phyloP scores from a whole-genome alignment of 2,113 vertebrate genomes.

The Gobio gobio region DNA sequence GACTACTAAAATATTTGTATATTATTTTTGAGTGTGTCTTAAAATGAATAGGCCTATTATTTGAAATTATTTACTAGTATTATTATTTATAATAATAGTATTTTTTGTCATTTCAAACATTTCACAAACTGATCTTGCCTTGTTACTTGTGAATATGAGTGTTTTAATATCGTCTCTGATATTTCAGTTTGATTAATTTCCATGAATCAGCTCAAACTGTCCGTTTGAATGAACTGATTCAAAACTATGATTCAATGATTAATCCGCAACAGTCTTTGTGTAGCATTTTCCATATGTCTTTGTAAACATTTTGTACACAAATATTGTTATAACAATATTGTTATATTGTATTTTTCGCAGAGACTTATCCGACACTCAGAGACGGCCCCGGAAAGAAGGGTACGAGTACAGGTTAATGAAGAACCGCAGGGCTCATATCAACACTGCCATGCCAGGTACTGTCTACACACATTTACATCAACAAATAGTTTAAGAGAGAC shows the following conservation, averaged over 20 bases:
- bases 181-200: not conserved
- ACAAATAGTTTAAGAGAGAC: not conserved
- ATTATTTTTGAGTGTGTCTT: not conserved
- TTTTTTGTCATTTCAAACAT: not conserved
- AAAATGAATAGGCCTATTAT: not conserved
- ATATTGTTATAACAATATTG: not conserved
- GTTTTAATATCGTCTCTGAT: not conserved
- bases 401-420: slow-evolving; percentile 91
- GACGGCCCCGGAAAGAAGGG: slow-evolving; percentile 84
- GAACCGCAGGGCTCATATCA: slow-evolving; percentile 84
- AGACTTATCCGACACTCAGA: slow-evolving; percentile 83
- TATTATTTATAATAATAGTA: not conserved
- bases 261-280: not conserved
- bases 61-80: not conserved
- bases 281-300: not conserved
- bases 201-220: not conserved
- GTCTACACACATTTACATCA: not conserved
- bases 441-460: slow-evolving; percentile 87
- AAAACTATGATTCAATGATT: not conserved
- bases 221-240: not conserved
- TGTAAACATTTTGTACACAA: not conserved
- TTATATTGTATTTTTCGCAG: slow-evolving; percentile 68
- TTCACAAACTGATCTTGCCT: not conserved
- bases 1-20: not conserved
- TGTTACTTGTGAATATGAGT: not conserved